Conservation (phyloP, 1,140 invertebrate genomes). For the Oryzaephilus surinamensis region DNA sequence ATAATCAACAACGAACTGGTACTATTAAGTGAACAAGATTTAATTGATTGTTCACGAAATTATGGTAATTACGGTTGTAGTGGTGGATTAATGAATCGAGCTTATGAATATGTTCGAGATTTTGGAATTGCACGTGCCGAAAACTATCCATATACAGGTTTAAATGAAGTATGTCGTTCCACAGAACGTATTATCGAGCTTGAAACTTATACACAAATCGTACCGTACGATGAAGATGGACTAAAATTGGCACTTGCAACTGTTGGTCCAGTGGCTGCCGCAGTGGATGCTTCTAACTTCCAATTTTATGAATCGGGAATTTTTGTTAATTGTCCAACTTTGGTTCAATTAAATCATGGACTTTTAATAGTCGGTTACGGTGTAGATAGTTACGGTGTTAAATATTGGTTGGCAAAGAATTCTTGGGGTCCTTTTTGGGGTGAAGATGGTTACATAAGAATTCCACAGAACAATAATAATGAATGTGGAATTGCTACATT, state of each 20-base stretch:
- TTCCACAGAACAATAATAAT: conserved; percentile 50
- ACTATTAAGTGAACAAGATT: conserved; percentile 48
- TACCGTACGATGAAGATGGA: conserved; percentile 51
- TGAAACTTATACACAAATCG: conserved; percentile 30
- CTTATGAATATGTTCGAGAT: conserved; percentile 5
- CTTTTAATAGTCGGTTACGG: conserved; percentile 18
- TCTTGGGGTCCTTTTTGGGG: conserved; percentile 19
- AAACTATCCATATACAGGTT: conserved; percentile 2
- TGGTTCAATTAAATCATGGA: conserved; percentile 10
- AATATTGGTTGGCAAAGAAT: conserved; percentile 19
- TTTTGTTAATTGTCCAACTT: conserved; percentile 3
- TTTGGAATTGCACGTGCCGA: conserved; percentile 1
- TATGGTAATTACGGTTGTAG: conserved; percentile 35
- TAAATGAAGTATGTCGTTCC: conserved; percentile 19
- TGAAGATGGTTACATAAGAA: conserved; percentile 20
- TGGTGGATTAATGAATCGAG: conserved; percentile 8
- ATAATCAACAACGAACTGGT: conserved; percentile 61
- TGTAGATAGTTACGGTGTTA: not conserved
- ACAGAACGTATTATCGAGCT: conserved; percentile 23
- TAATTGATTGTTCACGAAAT: conserved; percentile 47
- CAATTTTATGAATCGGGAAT: conserved; percentile 13
- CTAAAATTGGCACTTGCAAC: conserved; percentile 69
- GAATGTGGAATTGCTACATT: conserved; percentile 53
- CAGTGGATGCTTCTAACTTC: conserved; percentile 70
- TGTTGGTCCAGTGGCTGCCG: conserved; percentile 72